phyloP scores from a whole-genome alignment of 2,797 vertebrate genomes.

The Cygnus olor region DNA sequence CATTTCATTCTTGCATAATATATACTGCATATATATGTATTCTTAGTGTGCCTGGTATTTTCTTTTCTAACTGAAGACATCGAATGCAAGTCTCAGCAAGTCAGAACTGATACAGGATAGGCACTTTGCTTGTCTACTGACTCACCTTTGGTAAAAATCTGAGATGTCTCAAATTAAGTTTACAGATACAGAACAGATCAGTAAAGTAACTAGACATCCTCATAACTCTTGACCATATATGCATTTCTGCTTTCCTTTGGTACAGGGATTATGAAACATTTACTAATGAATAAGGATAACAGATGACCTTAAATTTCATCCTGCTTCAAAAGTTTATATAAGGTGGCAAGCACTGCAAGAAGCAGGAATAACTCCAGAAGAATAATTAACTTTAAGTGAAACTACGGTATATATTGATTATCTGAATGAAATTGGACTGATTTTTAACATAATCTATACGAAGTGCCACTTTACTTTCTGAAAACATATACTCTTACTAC shows the following conservation, averaged over 20 bases:
- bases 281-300: not conserved
- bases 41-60: not conserved
- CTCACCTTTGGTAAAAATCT: not conserved
- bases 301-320: not conserved
- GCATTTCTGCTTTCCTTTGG: not conserved
- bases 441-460: not conserved
- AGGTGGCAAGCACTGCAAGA: not conserved
- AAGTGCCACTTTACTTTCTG: not conserved
- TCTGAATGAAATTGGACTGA: not conserved
- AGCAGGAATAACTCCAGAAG: not conserved
- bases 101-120: not conserved
- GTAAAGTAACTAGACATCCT: not conserved
- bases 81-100: not conserved
- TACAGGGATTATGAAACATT: not conserved
- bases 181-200: not conserved
- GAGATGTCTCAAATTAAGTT: not conserved
- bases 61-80: not conserved
- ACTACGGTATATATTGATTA: not conserved
- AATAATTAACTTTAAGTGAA: not conserved
- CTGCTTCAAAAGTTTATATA: not conserved
- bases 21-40: accelerated
- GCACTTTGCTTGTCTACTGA: not conserved
- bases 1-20: not conserved
- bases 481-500: not conserved
- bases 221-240: not conserved